Evolutionary conservation across 2,888 invertebrate species (phyloP).

Genomic region (Brenthis ino): DNA sequence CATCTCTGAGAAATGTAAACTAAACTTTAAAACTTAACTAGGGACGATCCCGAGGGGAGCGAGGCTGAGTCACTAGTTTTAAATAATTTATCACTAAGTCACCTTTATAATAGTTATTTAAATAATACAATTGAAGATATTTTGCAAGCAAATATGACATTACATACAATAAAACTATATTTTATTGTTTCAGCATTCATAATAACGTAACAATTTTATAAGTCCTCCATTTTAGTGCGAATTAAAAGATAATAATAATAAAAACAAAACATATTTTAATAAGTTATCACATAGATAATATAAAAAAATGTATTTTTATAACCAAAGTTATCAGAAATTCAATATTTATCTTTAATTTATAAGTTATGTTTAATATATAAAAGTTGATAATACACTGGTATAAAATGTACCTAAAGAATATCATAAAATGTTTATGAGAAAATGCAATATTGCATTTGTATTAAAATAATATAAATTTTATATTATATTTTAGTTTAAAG

Average conservation of each 20-base stretch:
- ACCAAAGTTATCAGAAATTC: constrained; percentile 62
- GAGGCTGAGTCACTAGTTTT: too few relatives aligned
- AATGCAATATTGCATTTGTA: neutral
- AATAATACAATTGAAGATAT: too few relatives aligned
- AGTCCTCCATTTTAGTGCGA: constrained; percentile 27
- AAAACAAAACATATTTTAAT: constrained; percentile 48
- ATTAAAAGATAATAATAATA: constrained; percentile 39
- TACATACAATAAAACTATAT: neutral
- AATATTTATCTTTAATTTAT: constrained; percentile 70
- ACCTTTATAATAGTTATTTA: too few relatives aligned
- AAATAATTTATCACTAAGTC: too few relatives aligned
- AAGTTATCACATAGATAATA: constrained; percentile 57
- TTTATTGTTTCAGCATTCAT: neutral
- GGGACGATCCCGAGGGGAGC: too few relatives aligned
- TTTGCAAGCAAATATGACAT: neutral
- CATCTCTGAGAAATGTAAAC: too few relatives aligned
- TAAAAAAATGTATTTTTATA: constrained; percentile 57
- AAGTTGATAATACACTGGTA: constrained; percentile 46
- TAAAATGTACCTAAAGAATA: constrained; percentile 23
- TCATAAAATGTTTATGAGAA: constrained; percentile 21
- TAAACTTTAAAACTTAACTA: too few relatives aligned
- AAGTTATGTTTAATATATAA: constrained; percentile 60
- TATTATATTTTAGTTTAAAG: neutral
- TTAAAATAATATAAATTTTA: constrained; percentile 6
- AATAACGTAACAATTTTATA: constrained; percentile 7